phyloP scores from a whole-genome alignment of 2,113 vertebrate genomes.

The Phodopus roborovskii region DNA sequence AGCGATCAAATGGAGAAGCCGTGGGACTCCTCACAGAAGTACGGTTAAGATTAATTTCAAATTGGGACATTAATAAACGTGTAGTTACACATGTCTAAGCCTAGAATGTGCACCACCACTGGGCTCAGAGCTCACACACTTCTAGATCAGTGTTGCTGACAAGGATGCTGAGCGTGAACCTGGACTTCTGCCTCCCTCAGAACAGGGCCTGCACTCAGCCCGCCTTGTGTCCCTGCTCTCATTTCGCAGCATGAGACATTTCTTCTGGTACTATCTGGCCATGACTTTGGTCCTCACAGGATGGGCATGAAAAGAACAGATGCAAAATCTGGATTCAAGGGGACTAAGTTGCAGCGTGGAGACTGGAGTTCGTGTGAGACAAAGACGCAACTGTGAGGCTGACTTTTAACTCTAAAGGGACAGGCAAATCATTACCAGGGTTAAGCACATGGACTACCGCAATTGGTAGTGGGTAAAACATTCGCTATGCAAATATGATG shows the following conservation, averaged over 20 bases:
- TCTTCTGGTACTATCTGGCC: not conserved
- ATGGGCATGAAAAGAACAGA: not conserved
- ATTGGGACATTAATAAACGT: not conserved
- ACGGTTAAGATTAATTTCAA: too few relatives aligned
- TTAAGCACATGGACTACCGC: not conserved
- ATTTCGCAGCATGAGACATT: not conserved
- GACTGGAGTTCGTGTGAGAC: not conserved
- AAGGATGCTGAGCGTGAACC: not conserved
- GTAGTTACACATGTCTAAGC: not conserved
- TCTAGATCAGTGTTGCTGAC: not conserved
- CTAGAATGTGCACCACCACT: not conserved
- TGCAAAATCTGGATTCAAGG: not conserved
- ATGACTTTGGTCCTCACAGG: too few relatives aligned
- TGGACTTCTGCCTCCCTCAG: not conserved
- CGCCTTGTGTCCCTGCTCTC: not conserved
- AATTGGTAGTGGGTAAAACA: too few relatives aligned
- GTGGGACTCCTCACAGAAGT: rapidly evolving
- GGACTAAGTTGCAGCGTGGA: not conserved
- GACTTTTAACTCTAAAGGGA: not conserved
- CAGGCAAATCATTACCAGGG: rapidly evolving
- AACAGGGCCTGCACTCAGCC: too few relatives aligned
- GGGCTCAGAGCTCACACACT: not conserved
- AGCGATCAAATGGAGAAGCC: too few relatives aligned
- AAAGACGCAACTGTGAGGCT: not conserved
- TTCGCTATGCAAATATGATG: too few relatives aligned